A percentile compares a stretch with the other conserved stretches of the same genome.
phyloP scores from a whole-genome alignment of 2,113 vertebrate genomes.

The Pelodiscus sinensis region DNA sequence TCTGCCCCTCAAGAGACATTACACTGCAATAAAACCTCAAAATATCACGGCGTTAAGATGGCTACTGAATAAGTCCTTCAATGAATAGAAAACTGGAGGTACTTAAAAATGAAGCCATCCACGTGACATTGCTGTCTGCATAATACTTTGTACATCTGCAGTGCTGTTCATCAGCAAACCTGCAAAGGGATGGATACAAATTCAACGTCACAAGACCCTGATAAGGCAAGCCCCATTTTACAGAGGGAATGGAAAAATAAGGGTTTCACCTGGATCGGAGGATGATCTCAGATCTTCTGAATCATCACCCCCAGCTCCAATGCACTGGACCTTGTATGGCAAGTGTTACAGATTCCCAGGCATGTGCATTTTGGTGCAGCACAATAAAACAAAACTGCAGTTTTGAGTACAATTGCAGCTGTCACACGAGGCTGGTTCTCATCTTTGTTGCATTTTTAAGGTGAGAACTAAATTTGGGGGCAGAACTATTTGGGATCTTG shows the following conservation, averaged over 20 bases:
- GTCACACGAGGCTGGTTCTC: background rate
- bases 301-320: background rate
- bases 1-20: constrained; percentile 36
- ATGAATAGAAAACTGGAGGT: background rate
- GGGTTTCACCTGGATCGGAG: background rate
- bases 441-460: background rate
- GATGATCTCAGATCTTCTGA: background rate
- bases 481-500: background rate
- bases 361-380: background rate
- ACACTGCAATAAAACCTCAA: constrained; percentile 55
- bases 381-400: background rate
- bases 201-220: background rate
- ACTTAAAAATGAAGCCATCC: background rate
- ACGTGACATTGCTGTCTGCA: background rate
- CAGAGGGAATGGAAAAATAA: background rate
- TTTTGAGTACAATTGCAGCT: background rate
- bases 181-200: background rate
- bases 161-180: background rate
- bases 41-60: constrained; percentile 1
- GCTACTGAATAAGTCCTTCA: constrained; percentile 31
- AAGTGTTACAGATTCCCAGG: background rate
- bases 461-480: background rate
- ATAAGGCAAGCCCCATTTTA: rapidly evolving
- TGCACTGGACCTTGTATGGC: background rate
- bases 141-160: background rate